Conservation (phyloP, 2,888 invertebrate genomes). For the Sceliomorpha sp. region DNA sequence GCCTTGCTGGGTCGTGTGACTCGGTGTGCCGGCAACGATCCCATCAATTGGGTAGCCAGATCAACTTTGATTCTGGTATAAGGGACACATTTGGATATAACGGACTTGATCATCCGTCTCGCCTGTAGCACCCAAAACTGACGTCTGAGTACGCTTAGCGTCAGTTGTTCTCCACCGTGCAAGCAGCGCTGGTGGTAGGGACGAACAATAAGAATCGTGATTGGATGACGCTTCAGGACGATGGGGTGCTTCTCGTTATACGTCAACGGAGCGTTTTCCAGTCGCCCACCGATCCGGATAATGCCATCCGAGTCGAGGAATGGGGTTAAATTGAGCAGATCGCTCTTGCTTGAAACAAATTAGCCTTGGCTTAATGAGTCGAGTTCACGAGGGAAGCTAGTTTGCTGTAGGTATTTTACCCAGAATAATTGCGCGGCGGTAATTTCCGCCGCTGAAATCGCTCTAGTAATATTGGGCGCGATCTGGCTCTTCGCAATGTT, state of each 20-base stretch:
- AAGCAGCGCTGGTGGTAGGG: slow-evolving; percentile 9
- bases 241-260: no score
- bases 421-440: no score
- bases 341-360: no score
- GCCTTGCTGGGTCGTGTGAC: no score
- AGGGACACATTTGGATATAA: slow-evolving; percentile 7
- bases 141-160: slow-evolving; percentile 9
- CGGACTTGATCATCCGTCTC: background rate
- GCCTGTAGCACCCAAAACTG: slow-evolving; percentile 16
- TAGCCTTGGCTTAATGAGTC: no score
- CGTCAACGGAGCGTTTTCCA: background rate
- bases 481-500: background rate
- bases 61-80: slow-evolving; percentile 6
- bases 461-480: no score
- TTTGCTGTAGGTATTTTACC: no score
- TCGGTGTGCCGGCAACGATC: no score
- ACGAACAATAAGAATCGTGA: background rate
- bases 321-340: no score
- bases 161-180: slow-evolving; percentile 12
- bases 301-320: background rate
- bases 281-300: slow-evolving; percentile 9
- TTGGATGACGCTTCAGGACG: no score
- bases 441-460: no score
- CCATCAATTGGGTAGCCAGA: background rate
- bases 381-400: no score